phyloP scores from a whole-genome alignment of 1,140 invertebrate species.

The Dinoponera quadriceps region DNA sequence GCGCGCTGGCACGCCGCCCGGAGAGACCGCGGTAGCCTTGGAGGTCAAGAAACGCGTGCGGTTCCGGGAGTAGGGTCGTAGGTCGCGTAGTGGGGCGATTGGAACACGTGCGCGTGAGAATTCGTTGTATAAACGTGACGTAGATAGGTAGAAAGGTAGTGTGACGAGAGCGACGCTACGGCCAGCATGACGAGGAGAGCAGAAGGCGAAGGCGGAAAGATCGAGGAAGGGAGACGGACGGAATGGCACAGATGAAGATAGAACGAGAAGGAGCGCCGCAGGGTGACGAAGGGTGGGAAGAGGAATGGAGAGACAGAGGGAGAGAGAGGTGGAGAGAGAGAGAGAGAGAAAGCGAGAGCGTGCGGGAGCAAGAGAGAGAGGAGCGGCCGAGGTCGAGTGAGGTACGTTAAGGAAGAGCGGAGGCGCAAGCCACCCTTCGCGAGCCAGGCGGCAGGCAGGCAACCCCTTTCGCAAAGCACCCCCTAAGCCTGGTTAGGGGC shows the following conservation, averaged over 20 bases:
- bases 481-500: constrained; percentile 81
- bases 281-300: neutral
- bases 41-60: constrained; percentile 68
- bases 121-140: constrained; percentile 68
- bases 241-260: neutral
- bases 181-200: constrained; percentile 46
- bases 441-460: constrained; percentile 68
- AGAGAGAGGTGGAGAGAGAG: constrained; percentile 45
- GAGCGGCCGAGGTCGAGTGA: constrained; percentile 38
- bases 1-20: neutral
- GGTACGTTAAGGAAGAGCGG: constrained; percentile 64
- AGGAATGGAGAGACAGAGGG: neutral
- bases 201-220: constrained; percentile 31
- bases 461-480: constrained; percentile 75
- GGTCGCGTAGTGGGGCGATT: constrained; percentile 41
- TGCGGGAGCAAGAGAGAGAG: constrained; percentile 7
- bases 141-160: constrained; percentile 57
- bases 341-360: constrained; percentile 36
- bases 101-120: constrained; percentile 74
- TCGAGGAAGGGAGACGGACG: constrained; percentile 30
- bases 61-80: neutral
- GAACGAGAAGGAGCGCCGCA: too few species aligned
- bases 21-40: neutral
- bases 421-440: constrained; percentile 67
- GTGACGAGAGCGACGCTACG: constrained; percentile 14